Evolutionary conservation across 1,140 invertebrate species (phyloP).

Genomic region (Dendroctonus valens): DNA sequence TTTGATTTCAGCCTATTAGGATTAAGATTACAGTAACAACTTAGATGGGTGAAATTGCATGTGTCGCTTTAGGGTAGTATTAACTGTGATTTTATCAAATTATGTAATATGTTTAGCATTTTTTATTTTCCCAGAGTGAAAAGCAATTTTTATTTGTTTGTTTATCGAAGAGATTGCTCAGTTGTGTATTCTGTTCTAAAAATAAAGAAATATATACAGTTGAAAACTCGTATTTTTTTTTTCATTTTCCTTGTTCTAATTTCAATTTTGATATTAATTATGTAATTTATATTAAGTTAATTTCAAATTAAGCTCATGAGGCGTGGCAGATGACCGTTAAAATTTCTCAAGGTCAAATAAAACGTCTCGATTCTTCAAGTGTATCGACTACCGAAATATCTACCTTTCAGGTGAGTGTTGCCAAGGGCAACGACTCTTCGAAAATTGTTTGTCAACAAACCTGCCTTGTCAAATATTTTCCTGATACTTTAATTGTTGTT

Average conservation of each 20-base stretch:
- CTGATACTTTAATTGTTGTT: background rate
- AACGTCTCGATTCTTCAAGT: background rate
- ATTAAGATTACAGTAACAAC: no score
- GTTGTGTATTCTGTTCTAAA: background rate
- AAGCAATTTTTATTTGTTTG: background rate
- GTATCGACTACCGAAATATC: no score
- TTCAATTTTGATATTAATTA: background rate
- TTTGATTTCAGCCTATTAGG: no score
- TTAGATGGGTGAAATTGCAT: no score
- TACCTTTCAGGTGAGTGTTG: background rate
- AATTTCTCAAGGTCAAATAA: background rate
- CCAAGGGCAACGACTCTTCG: background rate
- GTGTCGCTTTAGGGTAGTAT: background rate
- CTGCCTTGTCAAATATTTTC: background rate
- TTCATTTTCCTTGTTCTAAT: background rate
- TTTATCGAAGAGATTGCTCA: background rate
- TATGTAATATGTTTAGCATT: background rate
- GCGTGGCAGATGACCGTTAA: background rate
- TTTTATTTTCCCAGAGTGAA: no score
- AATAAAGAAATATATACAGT: background rate
- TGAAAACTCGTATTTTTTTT: background rate
- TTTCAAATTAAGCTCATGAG: background rate
- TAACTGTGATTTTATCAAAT: background rate
- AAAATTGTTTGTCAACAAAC: conserved; percentile 7
- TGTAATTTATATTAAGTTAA: no score